phyloP scores from a whole-genome alignment of 2,113 vertebrate genomes.

The Muntiacus reevesi region DNA sequence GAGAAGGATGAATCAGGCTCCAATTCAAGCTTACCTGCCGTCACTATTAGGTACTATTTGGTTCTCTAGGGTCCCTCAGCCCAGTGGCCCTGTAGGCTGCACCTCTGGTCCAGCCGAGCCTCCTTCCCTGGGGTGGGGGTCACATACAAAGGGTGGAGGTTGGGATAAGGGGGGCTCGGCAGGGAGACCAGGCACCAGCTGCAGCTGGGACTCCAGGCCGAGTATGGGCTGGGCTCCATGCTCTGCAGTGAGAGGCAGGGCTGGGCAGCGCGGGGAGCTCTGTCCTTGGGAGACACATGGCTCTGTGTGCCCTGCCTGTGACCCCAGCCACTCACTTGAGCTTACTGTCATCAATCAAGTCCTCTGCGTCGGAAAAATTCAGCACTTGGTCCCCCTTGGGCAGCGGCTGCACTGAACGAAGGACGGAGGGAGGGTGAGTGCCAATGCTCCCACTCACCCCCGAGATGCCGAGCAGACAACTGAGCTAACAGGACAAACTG shows the following conservation, averaged over 20 bases:
- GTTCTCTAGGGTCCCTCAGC: not conserved
- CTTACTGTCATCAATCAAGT: conserved; percentile 94
- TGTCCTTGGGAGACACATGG: not conserved
- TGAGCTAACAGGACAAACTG: not conserved
- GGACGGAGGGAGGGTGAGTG: not conserved
- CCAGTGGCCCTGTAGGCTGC: not conserved
- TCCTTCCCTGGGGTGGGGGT: not conserved
- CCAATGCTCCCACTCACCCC: not conserved
- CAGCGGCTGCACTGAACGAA: conserved; percentile 91
- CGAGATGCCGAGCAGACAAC: not conserved
- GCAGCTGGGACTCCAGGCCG: not conserved
- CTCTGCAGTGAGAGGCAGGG: not conserved
- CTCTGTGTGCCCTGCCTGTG: not conserved
- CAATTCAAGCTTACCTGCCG: not conserved
- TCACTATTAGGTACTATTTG: not conserved
- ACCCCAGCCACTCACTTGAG: conserved; percentile 87
- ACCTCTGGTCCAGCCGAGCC: not conserved
- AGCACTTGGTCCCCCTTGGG: conserved; percentile 97
- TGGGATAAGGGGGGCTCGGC: fast-evolving
- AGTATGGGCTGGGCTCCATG: not conserved
- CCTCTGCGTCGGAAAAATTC: conserved; percentile 96
- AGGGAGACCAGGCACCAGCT: not conserved
- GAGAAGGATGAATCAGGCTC: not conserved
- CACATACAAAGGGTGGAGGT: not conserved
- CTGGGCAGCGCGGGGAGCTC: not conserved